phyloP scores from a whole-genome alignment of 2,888 invertebrate genomes.

The Hipparchia sbordonii region DNA sequence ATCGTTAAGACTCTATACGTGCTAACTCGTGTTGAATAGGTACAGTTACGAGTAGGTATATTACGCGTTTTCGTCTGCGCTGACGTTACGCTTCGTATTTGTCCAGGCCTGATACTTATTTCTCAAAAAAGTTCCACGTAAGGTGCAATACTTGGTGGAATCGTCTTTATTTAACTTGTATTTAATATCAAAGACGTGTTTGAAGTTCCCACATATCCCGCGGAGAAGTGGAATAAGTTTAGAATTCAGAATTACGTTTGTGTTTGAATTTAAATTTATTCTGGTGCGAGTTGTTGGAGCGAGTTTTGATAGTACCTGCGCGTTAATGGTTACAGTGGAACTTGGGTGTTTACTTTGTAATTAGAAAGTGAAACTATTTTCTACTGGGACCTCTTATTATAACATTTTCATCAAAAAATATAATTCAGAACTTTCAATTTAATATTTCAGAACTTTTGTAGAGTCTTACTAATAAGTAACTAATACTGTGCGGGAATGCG shows the following conservation, averaged over 20 bases:
- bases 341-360: slow-evolving; percentile 19
- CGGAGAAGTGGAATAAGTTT: slow-evolving; percentile 60
- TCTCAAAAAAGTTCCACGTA: slow-evolving; percentile 65
- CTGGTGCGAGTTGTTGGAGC: slow-evolving; percentile 39
- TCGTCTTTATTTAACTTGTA: slow-evolving; percentile 76
- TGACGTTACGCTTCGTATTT: no score
- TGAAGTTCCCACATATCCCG: slow-evolving; percentile 61
- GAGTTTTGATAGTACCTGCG: slow-evolving; percentile 46
- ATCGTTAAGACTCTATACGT: no score
- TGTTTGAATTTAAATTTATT: slow-evolving; percentile 62
- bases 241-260: slow-evolving; percentile 66
- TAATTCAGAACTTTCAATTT: background rate
- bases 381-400: background rate
- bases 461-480: background rate
- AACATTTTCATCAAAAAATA: background rate
- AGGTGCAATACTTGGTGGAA: slow-evolving; percentile 65
- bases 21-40: no score
- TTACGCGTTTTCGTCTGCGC: no score
- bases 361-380: background rate
- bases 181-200: slow-evolving; percentile 77
- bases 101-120: slow-evolving; percentile 60
- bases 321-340: slow-evolving; percentile 32
- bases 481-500: no score
- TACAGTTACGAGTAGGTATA: no score
- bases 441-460: no score